Evolutionary conservation across 1,140 invertebrate genomes (phyloP), one percentile per base, ranked within the genome.

Genomic region (Penaeus chinensis): DNA sequence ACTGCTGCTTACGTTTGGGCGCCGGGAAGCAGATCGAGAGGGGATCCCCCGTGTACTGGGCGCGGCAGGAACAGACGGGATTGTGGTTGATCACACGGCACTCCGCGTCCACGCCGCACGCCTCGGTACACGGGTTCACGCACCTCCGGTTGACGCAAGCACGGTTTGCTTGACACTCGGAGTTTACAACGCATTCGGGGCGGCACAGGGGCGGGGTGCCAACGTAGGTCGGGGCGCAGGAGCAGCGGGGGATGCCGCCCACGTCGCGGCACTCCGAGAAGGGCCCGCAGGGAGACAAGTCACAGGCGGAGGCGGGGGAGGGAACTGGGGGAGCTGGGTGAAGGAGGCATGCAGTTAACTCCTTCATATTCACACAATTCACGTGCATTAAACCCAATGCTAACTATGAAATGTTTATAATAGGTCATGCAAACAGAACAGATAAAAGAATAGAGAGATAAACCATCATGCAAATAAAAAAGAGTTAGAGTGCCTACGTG

Each of bases 161-260:
- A 78, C 91, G 89, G 61, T 91, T 87, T n/a, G 91, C 89, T 24
- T 90, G 81, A 74, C 92, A 93, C 24, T 93, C 93, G 20, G 90
- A 88, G 88, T 92, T 92, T 18, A 91, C 85, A 10, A 96, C 94
- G 65, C 91, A 92, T 20, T 91, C 89, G 22, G 90, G 90, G 47
- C 88, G 78, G 24, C 96, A 97, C 90, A 95, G 95, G 87, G 96
- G 95, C 20, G 95, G 95, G 90, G 94, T 93, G 76, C 94, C 94
- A 66, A 93, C 92, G 90, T 94, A 94, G 65, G 93, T 93, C 1
- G 93, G 91, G 83, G 94, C 93, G 90, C 95, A 95, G 0, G 94
- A 94, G 91, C 96, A 96, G 7, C 95, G 94, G 13, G 95, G 94
- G 92, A 95, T 94, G 66, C 93, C 93, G 90, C 95, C 95, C 60